These are phyloP conservation scores for Rapana venosa DNA, from an alignment of 2,888 invertebrate genomes.

Conservation along the genomic window DNA sequence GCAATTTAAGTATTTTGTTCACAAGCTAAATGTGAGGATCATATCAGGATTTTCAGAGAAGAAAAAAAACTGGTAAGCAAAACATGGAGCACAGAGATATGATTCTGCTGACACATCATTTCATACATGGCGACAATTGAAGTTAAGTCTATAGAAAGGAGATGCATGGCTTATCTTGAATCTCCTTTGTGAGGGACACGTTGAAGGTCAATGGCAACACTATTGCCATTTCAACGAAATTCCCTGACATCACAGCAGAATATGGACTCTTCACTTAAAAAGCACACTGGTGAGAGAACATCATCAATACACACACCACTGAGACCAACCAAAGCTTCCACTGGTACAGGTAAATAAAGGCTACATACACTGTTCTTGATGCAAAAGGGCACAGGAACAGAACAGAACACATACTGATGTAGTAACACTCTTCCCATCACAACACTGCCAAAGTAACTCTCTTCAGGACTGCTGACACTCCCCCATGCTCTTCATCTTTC, in stretches of 20 bases:
- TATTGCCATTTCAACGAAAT: no score
- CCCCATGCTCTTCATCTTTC: not conserved
- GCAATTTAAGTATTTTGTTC: no score
- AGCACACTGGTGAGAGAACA: not conserved
- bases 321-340: not conserved
- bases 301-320: not conserved
- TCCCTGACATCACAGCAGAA: not conserved
- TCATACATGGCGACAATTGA: no score
- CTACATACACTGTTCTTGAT: not conserved
- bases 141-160: no score
- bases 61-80: no score
- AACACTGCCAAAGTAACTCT: not conserved
- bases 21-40: no score
- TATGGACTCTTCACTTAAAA: not conserved
- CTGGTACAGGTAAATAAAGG: not conserved
- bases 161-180: no score
- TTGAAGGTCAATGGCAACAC: no score
- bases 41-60: no score
- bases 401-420: not conserved
- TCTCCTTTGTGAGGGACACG: no score
- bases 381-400: conserved; percentile 10
- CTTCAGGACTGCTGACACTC: not conserved
- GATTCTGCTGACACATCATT: no score
- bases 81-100: no score
- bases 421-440: not conserved